Conservation (phyloP, 2,888 invertebrate genomes). For the Coenonympha glycerion region DNA sequence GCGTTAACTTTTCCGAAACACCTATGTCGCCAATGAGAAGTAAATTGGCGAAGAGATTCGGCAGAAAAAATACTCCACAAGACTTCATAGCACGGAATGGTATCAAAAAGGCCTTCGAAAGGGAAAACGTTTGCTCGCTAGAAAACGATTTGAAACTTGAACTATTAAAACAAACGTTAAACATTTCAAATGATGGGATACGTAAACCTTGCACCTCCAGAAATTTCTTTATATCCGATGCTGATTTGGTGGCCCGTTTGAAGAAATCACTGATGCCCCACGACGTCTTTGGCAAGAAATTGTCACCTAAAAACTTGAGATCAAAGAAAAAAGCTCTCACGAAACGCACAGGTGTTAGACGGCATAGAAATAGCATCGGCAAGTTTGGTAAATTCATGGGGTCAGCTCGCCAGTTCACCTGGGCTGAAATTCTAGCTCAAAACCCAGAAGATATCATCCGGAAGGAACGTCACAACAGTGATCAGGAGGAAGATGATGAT, state of each 20-base stretch:
- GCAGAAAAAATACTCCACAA: constrained; percentile 57
- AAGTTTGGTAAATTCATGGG: constrained; percentile 73
- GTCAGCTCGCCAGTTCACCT: constrained; percentile 76
- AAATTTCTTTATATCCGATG: constrained; percentile 69
- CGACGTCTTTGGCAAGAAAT: constrained; percentile 65
- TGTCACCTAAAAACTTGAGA: constrained; percentile 79
- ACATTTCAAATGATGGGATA: constrained; percentile 63
- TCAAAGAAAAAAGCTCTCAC: constrained; percentile 72
- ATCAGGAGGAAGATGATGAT: constrained; percentile 52
- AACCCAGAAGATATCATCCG: constrained; percentile 79
- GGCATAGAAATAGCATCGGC: constrained; percentile 63
- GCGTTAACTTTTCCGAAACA: constrained; percentile 63
- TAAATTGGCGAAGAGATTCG: constrained; percentile 57
- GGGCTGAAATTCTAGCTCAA: constrained; percentile 80
- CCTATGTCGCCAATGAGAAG: constrained; percentile 55
- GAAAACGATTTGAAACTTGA: constrained; percentile 66
- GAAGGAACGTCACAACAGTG: constrained; percentile 58
- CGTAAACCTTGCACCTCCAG: constrained; percentile 65
- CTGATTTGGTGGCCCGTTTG: constrained; percentile 61
- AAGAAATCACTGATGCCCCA: constrained; percentile 71
- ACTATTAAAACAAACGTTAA: constrained; percentile 60
- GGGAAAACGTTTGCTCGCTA: constrained; percentile 62
- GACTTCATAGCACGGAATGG: constrained; percentile 61
- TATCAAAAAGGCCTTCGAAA: constrained; percentile 58
- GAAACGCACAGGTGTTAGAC: constrained; percentile 63